phyloP scores from a whole-genome alignment of 1,140 invertebrate species.

The Aradophagus sp. region DNA sequence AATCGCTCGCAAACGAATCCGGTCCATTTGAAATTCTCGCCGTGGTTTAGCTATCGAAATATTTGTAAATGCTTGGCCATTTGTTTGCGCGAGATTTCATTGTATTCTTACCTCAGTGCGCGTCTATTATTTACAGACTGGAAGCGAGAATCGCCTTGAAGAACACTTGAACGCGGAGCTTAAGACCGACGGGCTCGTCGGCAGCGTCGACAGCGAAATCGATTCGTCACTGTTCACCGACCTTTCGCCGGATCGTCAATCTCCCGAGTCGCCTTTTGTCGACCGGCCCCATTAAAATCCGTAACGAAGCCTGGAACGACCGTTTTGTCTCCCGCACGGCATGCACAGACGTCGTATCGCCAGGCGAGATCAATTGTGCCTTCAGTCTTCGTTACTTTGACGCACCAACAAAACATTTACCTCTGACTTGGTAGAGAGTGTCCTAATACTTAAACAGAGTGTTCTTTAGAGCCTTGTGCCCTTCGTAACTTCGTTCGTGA shows the following conservation, averaged over 20 bases:
- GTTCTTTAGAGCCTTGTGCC: slow-evolving; percentile 65
- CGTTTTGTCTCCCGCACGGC: slow-evolving; percentile 11
- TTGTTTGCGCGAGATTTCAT: slow-evolving; percentile 34
- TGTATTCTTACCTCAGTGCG: slow-evolving; percentile 30
- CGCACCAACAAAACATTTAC: slow-evolving; percentile 16
- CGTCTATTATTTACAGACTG: slow-evolving; percentile 48
- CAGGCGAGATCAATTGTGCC: slow-evolving; percentile 8
- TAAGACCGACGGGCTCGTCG: slow-evolving; percentile 40
- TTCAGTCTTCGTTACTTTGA: slow-evolving; percentile 25
- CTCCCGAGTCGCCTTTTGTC: slow-evolving; percentile 26
- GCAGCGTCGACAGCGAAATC: slow-evolving; percentile 43
- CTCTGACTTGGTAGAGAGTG: slow-evolving; percentile 11
- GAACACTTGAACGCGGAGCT: slow-evolving; percentile 34
- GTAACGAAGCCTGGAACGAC: slow-evolving; percentile 22
- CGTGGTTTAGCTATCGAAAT: slow-evolving; percentile 7
- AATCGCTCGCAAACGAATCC: slow-evolving; percentile 5
- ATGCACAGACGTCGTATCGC: slow-evolving; percentile 23
- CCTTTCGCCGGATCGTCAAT: slow-evolving; percentile 54
- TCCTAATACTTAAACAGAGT: slow-evolving; percentile 25
- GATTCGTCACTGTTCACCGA: slow-evolving; percentile 45
- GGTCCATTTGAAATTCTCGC: slow-evolving; percentile 1
- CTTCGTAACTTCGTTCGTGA: slow-evolving; percentile 70
- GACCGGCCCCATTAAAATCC: slow-evolving; percentile 24
- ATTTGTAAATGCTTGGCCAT: slow-evolving; percentile 37
- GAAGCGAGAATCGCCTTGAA: slow-evolving; percentile 38